Percentiles rank a stretch among this genome's conserved stretches.
These are phyloP conservation scores for Rhizomys pruinosus DNA, from an alignment of 2,113 vertebrate genomes.

Conservation along the genomic window DNA sequence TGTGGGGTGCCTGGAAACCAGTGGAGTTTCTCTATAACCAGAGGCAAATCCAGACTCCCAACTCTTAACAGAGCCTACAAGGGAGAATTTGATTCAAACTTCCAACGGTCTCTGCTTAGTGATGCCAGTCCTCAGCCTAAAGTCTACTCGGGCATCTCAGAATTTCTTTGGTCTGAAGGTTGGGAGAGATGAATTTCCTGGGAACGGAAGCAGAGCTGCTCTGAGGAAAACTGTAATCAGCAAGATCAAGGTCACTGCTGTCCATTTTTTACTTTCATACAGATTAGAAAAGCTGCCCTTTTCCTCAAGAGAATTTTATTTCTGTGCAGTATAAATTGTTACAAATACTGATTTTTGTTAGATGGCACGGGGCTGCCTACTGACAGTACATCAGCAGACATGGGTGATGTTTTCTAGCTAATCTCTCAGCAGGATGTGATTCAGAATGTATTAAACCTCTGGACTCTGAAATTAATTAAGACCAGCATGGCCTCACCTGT, in stretches of 20 bases:
- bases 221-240: neutral
- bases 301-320: neutral
- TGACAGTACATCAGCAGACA: neutral
- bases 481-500: neutral
- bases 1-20: neutral
- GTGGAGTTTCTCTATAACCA: neutral
- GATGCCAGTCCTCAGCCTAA: neutral
- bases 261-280: neutral
- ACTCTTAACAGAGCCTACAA: neutral
- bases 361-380: neutral
- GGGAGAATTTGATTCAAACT: neutral
- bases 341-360: conserved; percentile 6
- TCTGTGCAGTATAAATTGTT: neutral
- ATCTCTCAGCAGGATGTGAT: neutral
- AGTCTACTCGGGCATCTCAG: neutral
- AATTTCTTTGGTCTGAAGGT: neutral
- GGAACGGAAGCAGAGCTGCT: neutral
- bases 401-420: neutral
- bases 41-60: neutral
- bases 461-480: conserved; percentile 8
- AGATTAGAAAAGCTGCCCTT: neutral
- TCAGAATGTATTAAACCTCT: neutral
- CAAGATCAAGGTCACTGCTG: neutral
- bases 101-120: neutral
- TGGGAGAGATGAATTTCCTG: neutral